Evolutionary conservation across 2,113 vertebrate genomes (phyloP).

Genomic region (Formicarius rufipectus): DNA sequence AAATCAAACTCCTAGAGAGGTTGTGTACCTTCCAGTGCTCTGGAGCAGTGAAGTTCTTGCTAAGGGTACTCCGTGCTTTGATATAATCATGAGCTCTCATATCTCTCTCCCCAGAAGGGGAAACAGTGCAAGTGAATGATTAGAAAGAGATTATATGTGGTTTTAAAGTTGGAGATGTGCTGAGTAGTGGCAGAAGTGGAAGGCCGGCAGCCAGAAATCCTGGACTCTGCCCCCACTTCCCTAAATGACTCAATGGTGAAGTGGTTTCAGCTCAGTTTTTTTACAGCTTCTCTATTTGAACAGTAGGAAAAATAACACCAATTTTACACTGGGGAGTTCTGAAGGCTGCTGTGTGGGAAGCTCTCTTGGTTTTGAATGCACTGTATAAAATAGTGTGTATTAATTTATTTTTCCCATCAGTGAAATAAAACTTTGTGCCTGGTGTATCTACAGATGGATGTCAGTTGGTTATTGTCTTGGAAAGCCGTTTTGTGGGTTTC

Average conservation of each 20-base stretch:
- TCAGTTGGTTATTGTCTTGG: background rate
- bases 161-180: background rate
- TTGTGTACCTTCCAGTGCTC: background rate
- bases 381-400: background rate
- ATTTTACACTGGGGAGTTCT: background rate
- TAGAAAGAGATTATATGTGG: background rate
- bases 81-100: fast-evolving
- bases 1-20: background rate
- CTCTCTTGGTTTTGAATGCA: background rate
- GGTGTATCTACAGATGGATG: background rate
- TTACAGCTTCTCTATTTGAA: background rate
- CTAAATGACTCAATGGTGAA: background rate
- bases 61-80: background rate
- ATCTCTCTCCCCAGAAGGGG: background rate
- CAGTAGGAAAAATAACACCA: background rate
- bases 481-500: background rate
- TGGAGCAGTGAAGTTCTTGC: background rate
- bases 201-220: background rate
- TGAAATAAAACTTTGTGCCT: background rate
- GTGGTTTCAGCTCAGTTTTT: background rate
- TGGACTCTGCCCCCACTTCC: background rate
- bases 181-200: background rate
- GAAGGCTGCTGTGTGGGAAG: background rate
- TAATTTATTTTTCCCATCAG: background rate
- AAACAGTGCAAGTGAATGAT: background rate